Conservation (phyloP, 1,140 invertebrate species). For the Acyrthosiphon pisum region DNA sequence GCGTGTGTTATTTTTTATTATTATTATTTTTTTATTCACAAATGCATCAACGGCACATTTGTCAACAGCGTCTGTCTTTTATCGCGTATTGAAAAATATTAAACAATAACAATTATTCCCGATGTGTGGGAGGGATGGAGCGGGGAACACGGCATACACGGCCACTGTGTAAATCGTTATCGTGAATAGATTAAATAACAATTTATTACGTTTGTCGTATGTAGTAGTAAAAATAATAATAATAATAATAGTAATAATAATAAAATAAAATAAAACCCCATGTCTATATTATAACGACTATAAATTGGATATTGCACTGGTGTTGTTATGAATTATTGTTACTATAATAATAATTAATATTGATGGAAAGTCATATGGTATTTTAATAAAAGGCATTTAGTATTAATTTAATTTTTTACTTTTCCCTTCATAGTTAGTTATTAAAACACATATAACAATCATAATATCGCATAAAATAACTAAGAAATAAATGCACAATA, state of each 20-base stretch:
- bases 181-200: slow-evolving; percentile 50
- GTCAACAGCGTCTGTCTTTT: slow-evolving; percentile 55
- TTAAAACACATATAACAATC: not conserved
- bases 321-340: slow-evolving; percentile 24
- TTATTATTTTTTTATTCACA: slow-evolving; percentile 41
- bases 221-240: slow-evolving; percentile 26
- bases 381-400: not conserved
- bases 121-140: not conserved
- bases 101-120: slow-evolving; percentile 55
- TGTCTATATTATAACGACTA: not conserved
- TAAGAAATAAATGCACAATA: not conserved
- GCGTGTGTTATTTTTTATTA: slow-evolving; percentile 7
- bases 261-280: slow-evolving; percentile 31
- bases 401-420: not conserved
- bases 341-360: slow-evolving; percentile 15
- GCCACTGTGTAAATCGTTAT: slow-evolving; percentile 41
- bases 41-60: slow-evolving; percentile 53
- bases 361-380: not conserved
- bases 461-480: not conserved
- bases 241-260: slow-evolving; percentile 16
- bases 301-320: slow-evolving; percentile 39
- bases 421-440: not conserved
- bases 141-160: not conserved
- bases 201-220: slow-evolving; percentile 51
- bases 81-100: slow-evolving; percentile 50